A percentile compares a stretch with the other conserved stretches of the same genome.
phyloP scores from a whole-genome alignment of 2,888 invertebrate genomes.

The Euzophera pinguis region DNA sequence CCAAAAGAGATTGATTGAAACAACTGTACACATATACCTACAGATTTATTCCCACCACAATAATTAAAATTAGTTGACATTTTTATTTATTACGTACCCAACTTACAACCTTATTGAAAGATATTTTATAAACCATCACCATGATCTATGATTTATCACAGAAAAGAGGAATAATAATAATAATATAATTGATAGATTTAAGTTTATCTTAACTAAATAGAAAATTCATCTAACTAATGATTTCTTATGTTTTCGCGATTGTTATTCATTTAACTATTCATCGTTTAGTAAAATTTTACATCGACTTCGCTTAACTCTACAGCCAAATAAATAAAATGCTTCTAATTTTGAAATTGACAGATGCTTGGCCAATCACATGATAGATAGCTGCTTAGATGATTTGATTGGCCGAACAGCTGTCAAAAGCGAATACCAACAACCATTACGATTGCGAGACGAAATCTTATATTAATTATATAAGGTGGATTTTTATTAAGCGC shows the following conservation, averaged over 20 bases:
- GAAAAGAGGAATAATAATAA: not conserved
- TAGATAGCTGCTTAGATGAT: not conserved
- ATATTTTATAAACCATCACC: not conserved
- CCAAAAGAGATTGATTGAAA: constrained; percentile 17
- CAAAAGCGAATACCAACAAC: not conserved
- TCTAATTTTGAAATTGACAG: not conserved
- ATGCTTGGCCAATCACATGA: not conserved
- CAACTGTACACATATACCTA: constrained; percentile 7
- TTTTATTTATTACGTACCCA: not conserved
- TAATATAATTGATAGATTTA: not conserved
- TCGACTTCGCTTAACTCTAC: no score
- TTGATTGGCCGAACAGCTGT: not conserved
- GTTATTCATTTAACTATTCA: not conserved
- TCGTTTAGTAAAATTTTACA: not conserved
- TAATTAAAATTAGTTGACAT: not conserved
- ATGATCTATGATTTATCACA: not conserved
- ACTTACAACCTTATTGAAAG: not conserved
- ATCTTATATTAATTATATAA: no score
- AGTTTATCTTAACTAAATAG: no score
- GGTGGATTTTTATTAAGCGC: no score
- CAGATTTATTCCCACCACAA: constrained; percentile 13
- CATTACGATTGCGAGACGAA: no score
- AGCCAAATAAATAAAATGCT: no score
- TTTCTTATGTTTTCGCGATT: no score
- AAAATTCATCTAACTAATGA: no score